Evolutionary conservation across 2,113 vertebrate genomes (phyloP).

Genomic region (Sisor rabdophorus): DNA sequence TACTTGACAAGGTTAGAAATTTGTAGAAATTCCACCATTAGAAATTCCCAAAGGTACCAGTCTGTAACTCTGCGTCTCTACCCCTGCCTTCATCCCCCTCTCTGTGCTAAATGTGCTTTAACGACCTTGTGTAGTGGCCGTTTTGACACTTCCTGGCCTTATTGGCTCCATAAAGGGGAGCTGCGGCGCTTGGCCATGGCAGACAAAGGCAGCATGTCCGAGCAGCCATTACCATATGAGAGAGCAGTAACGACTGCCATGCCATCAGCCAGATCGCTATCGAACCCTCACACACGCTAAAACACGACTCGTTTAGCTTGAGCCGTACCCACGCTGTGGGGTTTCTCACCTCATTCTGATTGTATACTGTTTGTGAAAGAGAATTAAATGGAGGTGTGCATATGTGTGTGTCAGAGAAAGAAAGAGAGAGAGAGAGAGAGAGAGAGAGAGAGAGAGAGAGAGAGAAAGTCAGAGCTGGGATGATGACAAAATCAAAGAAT

Average conservation of each 20-base stretch:
- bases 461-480: neutral
- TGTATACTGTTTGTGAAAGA: conserved; percentile 4
- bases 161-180: conserved; percentile 81
- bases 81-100: conserved; percentile 56
- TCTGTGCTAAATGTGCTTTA: conserved; percentile 74
- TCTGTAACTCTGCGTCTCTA: conserved; percentile 59
- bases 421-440: neutral
- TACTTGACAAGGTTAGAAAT: neutral
- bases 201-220: conserved; percentile 67
- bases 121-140: conserved; percentile 67
- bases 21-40: neutral
- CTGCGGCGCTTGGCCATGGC: conserved; percentile 74
- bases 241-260: conserved; percentile 27
- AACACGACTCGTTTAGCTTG: conserved; percentile 37
- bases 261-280: conserved; percentile 34
- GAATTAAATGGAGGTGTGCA: conserved; percentile 3
- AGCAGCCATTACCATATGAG: conserved; percentile 38
- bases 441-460: neutral
- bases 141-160: conserved; percentile 84
- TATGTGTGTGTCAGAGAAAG: too few relatives aligned
- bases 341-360: conserved; percentile 37
- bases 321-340: conserved; percentile 8
- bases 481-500: neutral
- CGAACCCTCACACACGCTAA: conserved; percentile 35
- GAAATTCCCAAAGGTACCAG: neutral